These are phyloP conservation scores for Eurystomus glaucurus DNA, from an alignment of 2,797 vertebrate species.

Conservation along the genomic window DNA sequence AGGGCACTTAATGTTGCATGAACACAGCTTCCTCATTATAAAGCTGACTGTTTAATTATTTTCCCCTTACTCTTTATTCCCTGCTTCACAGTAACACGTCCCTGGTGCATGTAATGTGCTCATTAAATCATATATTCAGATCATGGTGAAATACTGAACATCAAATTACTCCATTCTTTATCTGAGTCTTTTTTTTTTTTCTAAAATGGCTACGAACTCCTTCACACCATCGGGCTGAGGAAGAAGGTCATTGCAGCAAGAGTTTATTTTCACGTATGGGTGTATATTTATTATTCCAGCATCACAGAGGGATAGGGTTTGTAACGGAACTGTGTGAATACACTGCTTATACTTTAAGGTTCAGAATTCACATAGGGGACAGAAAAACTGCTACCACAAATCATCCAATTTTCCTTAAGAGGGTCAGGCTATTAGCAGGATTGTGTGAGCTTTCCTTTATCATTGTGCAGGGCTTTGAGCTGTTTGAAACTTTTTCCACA, in stretches of 20 bases:
- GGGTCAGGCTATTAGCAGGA: constrained; percentile 74
- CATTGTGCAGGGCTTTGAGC: constrained; percentile 70
- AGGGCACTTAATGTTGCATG: constrained; percentile 52
- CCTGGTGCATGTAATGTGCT: constrained; percentile 55
- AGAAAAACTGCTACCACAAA: constrained; percentile 71
- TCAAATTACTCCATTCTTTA: constrained; percentile 55
- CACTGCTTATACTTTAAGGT: constrained; percentile 23
- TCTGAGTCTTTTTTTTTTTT: neutral
- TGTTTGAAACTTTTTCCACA: constrained; percentile 77
- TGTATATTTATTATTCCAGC: constrained; percentile 52
- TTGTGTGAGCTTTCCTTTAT: constrained; percentile 77
- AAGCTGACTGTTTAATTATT: constrained; percentile 67
- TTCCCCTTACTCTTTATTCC: constrained; percentile 27
- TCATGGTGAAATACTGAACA: constrained; percentile 32
- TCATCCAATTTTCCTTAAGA: constrained; percentile 78
- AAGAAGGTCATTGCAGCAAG: constrained; percentile 37
- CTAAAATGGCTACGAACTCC: constrained; percentile 40
- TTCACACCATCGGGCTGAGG: constrained; percentile 39
- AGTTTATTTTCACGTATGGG: neutral
- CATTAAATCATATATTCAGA: constrained; percentile 58
- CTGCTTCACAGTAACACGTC: constrained; percentile 2
- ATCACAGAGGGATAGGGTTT: neutral
- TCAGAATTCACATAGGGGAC: constrained; percentile 51
- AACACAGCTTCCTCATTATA: constrained; percentile 57
- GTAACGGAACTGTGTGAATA: constrained; percentile 25